Evolutionary conservation across 2,888 invertebrate species (phyloP).

Genomic region (Drosophila monieri): DNA sequence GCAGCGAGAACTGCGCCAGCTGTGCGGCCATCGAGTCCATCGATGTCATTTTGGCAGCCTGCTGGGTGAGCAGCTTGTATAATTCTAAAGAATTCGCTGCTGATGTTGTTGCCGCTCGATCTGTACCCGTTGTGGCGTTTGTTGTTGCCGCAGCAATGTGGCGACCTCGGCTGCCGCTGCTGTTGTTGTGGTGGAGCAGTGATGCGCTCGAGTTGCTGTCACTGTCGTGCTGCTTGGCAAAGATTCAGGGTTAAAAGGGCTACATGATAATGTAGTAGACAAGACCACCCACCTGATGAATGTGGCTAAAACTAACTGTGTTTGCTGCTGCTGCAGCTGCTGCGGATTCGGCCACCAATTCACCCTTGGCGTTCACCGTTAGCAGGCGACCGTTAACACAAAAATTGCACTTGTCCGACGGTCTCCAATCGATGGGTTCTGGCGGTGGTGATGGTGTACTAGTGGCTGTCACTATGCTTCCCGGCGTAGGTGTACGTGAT

Average conservation of each 20-base stretch:
- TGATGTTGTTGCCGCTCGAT: conserved; percentile 21
- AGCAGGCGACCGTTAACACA: conserved; percentile 90
- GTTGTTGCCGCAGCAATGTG: conserved; percentile 19
- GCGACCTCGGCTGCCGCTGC: conserved; percentile 39
- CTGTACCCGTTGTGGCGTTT: conserved; percentile 4
- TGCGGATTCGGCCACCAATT: conserved; percentile 84
- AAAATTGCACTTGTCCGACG: conserved; percentile 93
- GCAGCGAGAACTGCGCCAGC: conserved; percentile 80
- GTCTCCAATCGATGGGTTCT: conserved; percentile 90
- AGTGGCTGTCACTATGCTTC: conserved; percentile 46
- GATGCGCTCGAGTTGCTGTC: conserved; percentile 87
- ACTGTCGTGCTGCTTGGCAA: conserved; percentile 84
- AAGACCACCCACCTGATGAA: conserved; percentile 39
- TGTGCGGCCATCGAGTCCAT: conserved; percentile 89
- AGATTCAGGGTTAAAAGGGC: conserved; percentile 3
- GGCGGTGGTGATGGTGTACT: conserved; percentile 76
- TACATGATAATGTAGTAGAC: no score
- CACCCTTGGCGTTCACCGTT: conserved; percentile 84
- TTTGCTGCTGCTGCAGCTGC: conserved; percentile 59
- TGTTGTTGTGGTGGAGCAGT: conserved; percentile 49
- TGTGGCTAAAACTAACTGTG: conserved; percentile 37
- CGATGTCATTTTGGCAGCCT: conserved; percentile 85
- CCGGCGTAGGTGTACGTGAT: conserved; percentile 60
- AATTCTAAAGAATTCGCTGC: conserved; percentile 59
- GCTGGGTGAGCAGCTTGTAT: conserved; percentile 78